Evolutionary conservation across 2,113 vertebrate genomes (phyloP), one percentile per base, ranked within the genome.

Genomic region (Aptenodytes forsteri): DNA sequence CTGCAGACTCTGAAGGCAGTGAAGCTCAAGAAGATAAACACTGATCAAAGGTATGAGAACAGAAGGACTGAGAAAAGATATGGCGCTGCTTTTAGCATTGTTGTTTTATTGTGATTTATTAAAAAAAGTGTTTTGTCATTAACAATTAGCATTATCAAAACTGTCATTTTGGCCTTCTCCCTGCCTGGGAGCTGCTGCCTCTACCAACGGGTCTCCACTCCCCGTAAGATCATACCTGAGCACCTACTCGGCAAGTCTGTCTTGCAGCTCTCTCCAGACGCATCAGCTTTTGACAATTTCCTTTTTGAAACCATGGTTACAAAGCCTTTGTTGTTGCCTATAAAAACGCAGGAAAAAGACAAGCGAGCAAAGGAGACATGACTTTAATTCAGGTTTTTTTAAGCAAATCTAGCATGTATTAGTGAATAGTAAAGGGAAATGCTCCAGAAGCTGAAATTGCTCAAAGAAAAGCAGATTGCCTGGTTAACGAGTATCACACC

Each of bases 271-370:
- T 97, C 97, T 83, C 19, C 96, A 67, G 70, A 76, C 44, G 20
- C 55, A 62, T 87, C 95, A 61, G 38, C 25, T 89, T 90, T 97
- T 5, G 90, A 93, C 14, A 89, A 59, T 73, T 90, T 97, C 88
- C 98, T 97, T 97, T 98, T 98, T 46, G 96, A 97, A 97, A 94
- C 4, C 98, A 98, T 98, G 91, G 77, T 83, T 88, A 34, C 52
- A 91, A 92, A 52, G 49, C 42, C 42, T 90, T 93, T 72, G 80
- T 19, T 23, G 26, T 32, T 54, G 15, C 64, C 95, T 97, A 61
- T 10, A 90, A 67, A 90, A 83, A 67, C 1, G 6, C 14, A 70
- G 30, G 26, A 65, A 90, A 86, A 82, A n/a, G 52, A 70, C n/a
- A 70, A 72, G 5, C 22, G 13, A 67, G 52, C n/a, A 58, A 66